Evolutionary conservation across 1,140 invertebrate genomes (phyloP).

Genomic region (Venturia canescens): DNA sequence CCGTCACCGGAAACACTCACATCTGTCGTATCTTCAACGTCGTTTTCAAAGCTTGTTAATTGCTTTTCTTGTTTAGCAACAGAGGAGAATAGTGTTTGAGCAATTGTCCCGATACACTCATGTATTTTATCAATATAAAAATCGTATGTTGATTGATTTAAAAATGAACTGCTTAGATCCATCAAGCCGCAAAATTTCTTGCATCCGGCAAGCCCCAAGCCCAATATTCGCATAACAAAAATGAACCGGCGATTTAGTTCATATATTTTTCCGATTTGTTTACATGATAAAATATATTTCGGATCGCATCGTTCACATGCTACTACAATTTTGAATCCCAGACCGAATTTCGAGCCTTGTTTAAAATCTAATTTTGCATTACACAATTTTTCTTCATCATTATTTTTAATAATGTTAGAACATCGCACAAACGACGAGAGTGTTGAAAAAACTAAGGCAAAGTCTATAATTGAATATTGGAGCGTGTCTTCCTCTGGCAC

Average conservation of each 20-base stretch:
- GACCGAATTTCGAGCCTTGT: conserved; percentile 53
- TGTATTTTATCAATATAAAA: conserved; percentile 48
- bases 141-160: conserved; percentile 43
- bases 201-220: conserved; percentile 59
- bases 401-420: conserved; percentile 55
- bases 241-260: conserved; percentile 58
- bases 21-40: conserved; percentile 38
- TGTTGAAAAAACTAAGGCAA: conserved; percentile 55
- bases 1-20: conserved; percentile 46
- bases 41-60: conserved; percentile 31
- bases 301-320: conserved; percentile 57
- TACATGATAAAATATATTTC: conserved; percentile 57
- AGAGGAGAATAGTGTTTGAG: conserved; percentile 32
- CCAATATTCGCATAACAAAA: conserved; percentile 60
- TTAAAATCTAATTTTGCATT: conserved; percentile 58
- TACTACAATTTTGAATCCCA: conserved; percentile 57
- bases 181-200: conserved; percentile 62
- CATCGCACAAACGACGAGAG: conserved; percentile 56
- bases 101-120: conserved; percentile 31
- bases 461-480: conserved; percentile 56
- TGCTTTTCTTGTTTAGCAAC: conserved; percentile 43
- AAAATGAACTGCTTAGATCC: conserved; percentile 54
- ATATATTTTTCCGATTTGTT: conserved; percentile 57
- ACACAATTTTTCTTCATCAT: conserved; percentile 55
- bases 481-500: conserved; percentile 52